These are phyloP conservation scores for Nibea coibor DNA, from an alignment of 2,113 vertebrate species.

Conservation along the genomic window DNA sequence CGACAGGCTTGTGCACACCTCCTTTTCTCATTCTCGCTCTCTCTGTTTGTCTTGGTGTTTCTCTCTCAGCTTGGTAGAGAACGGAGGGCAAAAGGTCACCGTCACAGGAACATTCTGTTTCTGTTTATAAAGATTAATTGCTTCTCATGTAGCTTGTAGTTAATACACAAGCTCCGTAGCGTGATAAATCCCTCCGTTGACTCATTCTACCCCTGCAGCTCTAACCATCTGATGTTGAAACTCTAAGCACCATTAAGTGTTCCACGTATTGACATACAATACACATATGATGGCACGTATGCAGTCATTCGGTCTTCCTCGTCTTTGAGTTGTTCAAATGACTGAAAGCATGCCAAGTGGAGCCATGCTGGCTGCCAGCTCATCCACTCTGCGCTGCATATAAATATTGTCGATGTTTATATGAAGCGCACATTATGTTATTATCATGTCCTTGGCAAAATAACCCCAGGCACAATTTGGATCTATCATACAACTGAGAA, in stretches of 20 bases:
- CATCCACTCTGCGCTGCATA: slow-evolving; percentile 32
- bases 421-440: slow-evolving; percentile 30
- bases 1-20: slow-evolving; percentile 55
- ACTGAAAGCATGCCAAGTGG: not conserved
- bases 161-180: slow-evolving; percentile 30
- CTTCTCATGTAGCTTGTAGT: slow-evolving; percentile 25
- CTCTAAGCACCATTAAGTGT: not conserved
- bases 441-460: slow-evolving; percentile 50
- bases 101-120: slow-evolving; percentile 49
- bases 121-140: slow-evolving; percentile 42
- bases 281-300: not conserved
- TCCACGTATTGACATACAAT: not conserved
- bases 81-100: slow-evolving; percentile 34
- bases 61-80: slow-evolving; percentile 19
- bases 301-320: not conserved
- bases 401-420: slow-evolving; percentile 52
- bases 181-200: slow-evolving; percentile 15
- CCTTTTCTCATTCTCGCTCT: slow-evolving; percentile 33
- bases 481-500: slow-evolving; percentile 20
- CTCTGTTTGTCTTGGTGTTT: slow-evolving; percentile 26
- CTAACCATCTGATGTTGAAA: slow-evolving; percentile 19
- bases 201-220: slow-evolving; percentile 6
- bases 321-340: not conserved
- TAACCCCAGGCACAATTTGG: slow-evolving; percentile 36
- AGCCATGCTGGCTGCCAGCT: slow-evolving; percentile 21